phyloP scores from a whole-genome alignment of 1,140 invertebrate genomes.

The Atta texana region DNA sequence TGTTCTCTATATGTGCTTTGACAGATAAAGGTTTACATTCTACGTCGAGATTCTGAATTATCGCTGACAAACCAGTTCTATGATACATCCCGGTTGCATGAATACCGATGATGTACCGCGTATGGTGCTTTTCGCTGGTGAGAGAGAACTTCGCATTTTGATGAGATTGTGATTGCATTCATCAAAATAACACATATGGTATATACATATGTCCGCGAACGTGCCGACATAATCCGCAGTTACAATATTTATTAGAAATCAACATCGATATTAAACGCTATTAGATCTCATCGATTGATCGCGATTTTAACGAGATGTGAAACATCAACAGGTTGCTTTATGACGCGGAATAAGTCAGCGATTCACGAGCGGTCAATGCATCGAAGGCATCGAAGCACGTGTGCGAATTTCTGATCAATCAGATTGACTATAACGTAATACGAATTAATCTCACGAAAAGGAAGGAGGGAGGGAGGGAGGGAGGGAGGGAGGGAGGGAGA shows the following conservation, averaged over 20 bases:
- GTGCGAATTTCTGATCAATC: slow-evolving; percentile 28
- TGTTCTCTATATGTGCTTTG: background rate
- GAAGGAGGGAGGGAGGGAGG: background rate
- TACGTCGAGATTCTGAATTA: slow-evolving; percentile 36
- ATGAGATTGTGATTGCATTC: background rate
- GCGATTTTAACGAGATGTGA: slow-evolving; percentile 8
- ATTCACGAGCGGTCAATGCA: slow-evolving; percentile 16
- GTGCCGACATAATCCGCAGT: background rate
- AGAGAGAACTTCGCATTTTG: slow-evolving; percentile 1
- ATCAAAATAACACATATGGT: slow-evolving; percentile 3
- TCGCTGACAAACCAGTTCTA: background rate
- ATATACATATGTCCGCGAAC: background rate
- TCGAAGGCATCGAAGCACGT: background rate
- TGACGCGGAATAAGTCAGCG: slow-evolving; percentile 22
- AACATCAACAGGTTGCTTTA: slow-evolving; percentile 71
- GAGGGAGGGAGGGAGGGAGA: background rate
- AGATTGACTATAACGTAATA: slow-evolving; percentile 19
- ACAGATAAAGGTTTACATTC: slow-evolving; percentile 4
- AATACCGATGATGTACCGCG: background rate
- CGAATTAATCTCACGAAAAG: background rate
- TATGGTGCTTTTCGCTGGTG: background rate
- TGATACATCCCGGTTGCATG: background rate
- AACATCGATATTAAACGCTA: background rate
- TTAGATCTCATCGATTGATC: background rate
- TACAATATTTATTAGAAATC: background rate